Evolutionary conservation across 2,113 vertebrate species (phyloP), one percentile per base, ranked within the genome.

Genomic region (Desmodus rotundus): DNA sequence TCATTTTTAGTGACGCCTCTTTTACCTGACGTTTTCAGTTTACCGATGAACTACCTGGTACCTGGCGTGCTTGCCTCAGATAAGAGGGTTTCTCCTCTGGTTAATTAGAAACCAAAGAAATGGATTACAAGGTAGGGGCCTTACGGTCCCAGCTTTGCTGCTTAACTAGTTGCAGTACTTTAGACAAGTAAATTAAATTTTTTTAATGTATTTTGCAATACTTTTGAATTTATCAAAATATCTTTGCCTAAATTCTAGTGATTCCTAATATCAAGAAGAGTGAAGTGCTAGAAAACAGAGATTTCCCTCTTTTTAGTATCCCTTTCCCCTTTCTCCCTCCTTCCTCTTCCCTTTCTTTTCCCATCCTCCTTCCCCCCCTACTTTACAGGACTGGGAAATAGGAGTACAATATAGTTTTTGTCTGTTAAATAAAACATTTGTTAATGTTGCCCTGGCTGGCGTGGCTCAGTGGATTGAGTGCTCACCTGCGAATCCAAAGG

Each of bases 371-470:
- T 68, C 28, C 36, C 15, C 77, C 24, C 19, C 22, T 95, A 31
- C 22, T 78, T 58, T 47, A 67, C 3, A 91, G 61, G 93, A 43
- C 36, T 92, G 88, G 36, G 38, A 92, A 90, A 87, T 52, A 73
- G 58, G 68, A 58, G 10, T 63, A 58, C 15, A 80, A 3, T 85
- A 7, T 73, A 43, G 65, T 45, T 92, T 93, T 89, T 80, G 43
- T 22, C 68, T 93, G 70, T 76, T 96, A 81, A 88, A 84, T 76
- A 85, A 96, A 73, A 85, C 28, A 77, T 80, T 95, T 81, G 38
- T 91, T 96, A 91, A 76, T 94, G 56, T 58, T 58, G 56, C 56
- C 22, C 22, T 58, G 22, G 56, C 56, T 58, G 56, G 56, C 8
- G 22, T 58, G 22, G 56, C 56, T 58, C 56, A 58, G 22, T 58